These are phyloP conservation scores for Trichoplusia ni DNA, from an alignment of 1,140 invertebrate genomes.

Conservation along the genomic window DNA sequence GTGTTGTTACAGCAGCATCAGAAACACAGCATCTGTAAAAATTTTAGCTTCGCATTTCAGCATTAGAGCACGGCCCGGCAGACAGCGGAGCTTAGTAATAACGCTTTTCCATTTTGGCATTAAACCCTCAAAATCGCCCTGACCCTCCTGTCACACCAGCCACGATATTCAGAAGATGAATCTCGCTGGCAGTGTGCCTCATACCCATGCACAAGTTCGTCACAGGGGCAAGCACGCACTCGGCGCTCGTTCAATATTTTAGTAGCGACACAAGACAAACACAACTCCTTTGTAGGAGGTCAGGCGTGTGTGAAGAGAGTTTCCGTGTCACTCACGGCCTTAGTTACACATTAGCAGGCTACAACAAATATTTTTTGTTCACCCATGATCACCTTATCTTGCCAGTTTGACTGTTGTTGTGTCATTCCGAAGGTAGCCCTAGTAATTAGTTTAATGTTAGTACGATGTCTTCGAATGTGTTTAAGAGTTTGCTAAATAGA, in stretches of 20 bases:
- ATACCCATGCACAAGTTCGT: conserved; percentile 43
- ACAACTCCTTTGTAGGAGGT: conserved; percentile 76
- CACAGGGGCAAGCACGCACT: conserved; percentile 63
- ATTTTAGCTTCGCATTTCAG: no score
- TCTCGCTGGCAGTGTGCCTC: conserved; percentile 47
- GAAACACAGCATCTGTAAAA: no score
- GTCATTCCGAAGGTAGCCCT: conserved; percentile 43
- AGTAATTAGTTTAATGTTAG: no score
- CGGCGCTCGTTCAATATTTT: conserved; percentile 76
- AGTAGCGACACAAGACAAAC: conserved; percentile 77
- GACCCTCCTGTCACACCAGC: no score
- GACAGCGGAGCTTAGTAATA: no score
- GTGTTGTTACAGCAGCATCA: no score
- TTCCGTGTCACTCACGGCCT: conserved; percentile 72
- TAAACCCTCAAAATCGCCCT: no score
- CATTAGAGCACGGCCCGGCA: no score
- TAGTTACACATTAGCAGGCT: conserved; percentile 76
- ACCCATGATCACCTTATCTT: conserved; percentile 67
- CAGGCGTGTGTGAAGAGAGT: conserved; percentile 78
- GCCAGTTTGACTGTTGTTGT: conserved; percentile 63
- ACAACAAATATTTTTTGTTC: conserved; percentile 77
- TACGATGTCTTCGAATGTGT: no score
- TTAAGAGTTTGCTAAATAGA: no score
- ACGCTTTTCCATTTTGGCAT: no score
- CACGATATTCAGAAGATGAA: not conserved